These are phyloP conservation scores for Takifugu rubripes DNA, from an alignment of 2,797 vertebrate species.

Conservation along the genomic window DNA sequence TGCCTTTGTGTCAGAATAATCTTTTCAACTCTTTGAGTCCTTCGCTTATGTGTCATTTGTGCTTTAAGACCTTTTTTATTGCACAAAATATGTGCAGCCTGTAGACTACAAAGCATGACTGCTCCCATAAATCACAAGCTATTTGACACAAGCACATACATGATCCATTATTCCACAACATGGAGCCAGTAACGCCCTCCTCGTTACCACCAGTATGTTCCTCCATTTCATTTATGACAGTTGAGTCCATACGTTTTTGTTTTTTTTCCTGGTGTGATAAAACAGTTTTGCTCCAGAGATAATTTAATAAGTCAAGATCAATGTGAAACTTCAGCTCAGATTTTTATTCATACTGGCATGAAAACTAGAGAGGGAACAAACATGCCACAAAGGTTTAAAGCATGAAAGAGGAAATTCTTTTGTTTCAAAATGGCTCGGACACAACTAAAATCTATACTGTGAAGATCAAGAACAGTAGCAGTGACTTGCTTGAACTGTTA, in stretches of 20 bases:
- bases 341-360: neutral
- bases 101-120: no score
- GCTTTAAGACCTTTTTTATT: no score
- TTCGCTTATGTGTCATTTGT: no score
- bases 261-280: constrained; percentile 14
- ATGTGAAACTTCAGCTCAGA: neutral
- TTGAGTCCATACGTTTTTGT: neutral
- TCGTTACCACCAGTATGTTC: constrained; percentile 7
- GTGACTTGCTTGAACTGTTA: no score
- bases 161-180: constrained; percentile 24
- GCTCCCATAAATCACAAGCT: constrained; percentile 17
- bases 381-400: constrained; percentile 2
- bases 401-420: constrained; percentile 10
- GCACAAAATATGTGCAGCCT: no score
- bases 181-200: constrained; percentile 23
- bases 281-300: constrained; percentile 16
- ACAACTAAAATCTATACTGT: constrained; percentile 5
- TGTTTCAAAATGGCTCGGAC: constrained; percentile 12
- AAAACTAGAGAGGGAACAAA: neutral
- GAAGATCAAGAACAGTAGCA: neutral
- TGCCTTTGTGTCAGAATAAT: no score
- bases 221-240: constrained; percentile 29
- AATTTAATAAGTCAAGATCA: constrained; percentile 15
- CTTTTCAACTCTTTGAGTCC: no score
- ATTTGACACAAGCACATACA: constrained; percentile 25